Percentiles rank a stretch among this genome's conserved stretches.
Conservation (phyloP, 2,888 invertebrate genomes). For the Scaptomyza caliginosa region DNA sequence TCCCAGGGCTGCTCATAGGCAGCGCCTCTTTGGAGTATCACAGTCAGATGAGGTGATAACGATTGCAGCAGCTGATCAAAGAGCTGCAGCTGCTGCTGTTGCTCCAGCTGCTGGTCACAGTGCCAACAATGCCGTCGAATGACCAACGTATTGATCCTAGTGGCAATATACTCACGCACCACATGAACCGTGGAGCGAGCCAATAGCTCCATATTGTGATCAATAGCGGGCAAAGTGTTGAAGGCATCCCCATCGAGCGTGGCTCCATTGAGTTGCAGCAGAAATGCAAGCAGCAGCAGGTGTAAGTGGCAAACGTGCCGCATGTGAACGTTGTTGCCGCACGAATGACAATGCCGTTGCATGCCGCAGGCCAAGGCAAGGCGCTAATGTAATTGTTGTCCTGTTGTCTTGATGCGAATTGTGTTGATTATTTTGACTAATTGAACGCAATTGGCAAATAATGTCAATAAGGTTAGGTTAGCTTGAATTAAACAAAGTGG, state of each 20-base stretch:
- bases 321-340: conserved; percentile 8
- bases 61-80: conserved; percentile 55
- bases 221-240: conserved; percentile 7
- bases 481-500: too few species aligned
- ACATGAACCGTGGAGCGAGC: conserved; percentile 46
- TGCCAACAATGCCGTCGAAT: conserved; percentile 55
- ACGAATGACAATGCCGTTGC: conserved; percentile 15
- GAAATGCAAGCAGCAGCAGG: neutral
- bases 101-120: neutral
- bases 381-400: conserved; percentile 49
- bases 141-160: conserved; percentile 66
- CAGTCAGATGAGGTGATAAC: conserved; percentile 43
- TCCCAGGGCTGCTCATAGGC: conserved; percentile 57
- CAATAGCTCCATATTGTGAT: conserved; percentile 25
- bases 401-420: conserved; percentile 23
- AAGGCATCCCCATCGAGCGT: neutral
- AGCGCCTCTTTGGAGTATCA: conserved; percentile 55
- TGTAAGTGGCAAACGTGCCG: neutral
- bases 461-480: neutral
- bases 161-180: conserved; percentile 57
- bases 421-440: conserved; percentile 38
- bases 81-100: conserved; percentile 49
- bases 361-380: conserved; percentile 14
- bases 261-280: conserved; percentile 7
- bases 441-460: conserved; percentile 28